phyloP scores from a whole-genome alignment of 1,140 invertebrate species.

The Andricus grossulariae region DNA sequence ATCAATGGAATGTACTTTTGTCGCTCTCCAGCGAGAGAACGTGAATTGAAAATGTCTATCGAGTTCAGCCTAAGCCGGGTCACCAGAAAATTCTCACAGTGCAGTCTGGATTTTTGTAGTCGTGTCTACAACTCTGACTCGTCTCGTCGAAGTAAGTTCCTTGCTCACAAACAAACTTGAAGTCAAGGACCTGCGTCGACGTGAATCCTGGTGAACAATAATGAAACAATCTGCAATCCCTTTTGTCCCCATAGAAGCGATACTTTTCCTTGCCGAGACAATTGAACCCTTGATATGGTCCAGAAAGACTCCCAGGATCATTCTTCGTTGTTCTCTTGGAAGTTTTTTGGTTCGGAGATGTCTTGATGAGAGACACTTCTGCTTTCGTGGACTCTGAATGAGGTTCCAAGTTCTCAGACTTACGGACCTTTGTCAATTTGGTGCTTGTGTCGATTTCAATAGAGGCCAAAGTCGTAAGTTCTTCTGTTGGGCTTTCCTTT shows the following conservation, averaged over 20 bases:
- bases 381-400: constrained; percentile 21
- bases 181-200: constrained; percentile 77
- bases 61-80: background rate
- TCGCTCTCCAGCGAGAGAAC: constrained; percentile 9
- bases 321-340: constrained; percentile 31
- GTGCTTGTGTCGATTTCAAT: background rate
- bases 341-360: constrained; percentile 4
- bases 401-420: background rate
- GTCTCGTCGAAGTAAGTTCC: constrained; percentile 77
- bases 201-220: constrained; percentile 79
- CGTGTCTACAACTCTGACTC: constrained; percentile 74
- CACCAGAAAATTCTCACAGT: constrained; percentile 54
- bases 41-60: constrained; percentile 44
- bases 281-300: constrained; percentile 69
- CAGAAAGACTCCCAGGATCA: constrained; percentile 25
- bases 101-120: constrained; percentile 61
- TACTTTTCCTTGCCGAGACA: constrained; percentile 77
- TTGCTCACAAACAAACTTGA: constrained; percentile 79
- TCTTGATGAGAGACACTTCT: background rate
- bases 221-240: constrained; percentile 79
- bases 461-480: background rate
- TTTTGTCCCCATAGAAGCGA: constrained; percentile 77
- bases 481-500: background rate
- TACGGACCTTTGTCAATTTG: background rate
- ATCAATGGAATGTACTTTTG: constrained; percentile 56